Evolutionary conservation across 2,888 invertebrate species (phyloP).

Genomic region (Leucoptera coffeella): DNA sequence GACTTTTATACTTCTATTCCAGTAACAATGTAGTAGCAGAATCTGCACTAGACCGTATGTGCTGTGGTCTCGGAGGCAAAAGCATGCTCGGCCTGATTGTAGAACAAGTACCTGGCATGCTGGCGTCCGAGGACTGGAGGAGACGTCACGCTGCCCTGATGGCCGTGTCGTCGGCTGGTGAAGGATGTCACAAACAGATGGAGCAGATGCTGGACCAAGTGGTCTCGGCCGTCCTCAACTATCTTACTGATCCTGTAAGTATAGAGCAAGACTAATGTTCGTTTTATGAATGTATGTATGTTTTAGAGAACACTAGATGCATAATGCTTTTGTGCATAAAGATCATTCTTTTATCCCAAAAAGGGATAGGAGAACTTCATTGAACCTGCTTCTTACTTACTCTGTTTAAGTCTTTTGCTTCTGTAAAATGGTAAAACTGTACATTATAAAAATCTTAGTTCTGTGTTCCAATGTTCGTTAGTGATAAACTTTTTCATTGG

Average conservation of each 20-base stretch:
- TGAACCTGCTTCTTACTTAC: too few species aligned
- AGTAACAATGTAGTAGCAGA: conserved; percentile 95
- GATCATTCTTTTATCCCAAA: too few species aligned
- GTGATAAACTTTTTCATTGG: too few species aligned
- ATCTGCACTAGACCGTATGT: conserved; percentile 91
- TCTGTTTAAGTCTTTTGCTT: too few species aligned
- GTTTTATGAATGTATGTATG: too few species aligned
- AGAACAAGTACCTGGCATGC: conserved; percentile 79
- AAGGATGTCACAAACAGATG: conserved; percentile 99
- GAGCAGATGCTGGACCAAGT: conserved; percentile 89
- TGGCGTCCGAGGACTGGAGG: conserved; percentile 77
- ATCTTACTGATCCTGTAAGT: conserved; percentile 74
- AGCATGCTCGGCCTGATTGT: conserved; percentile 87
- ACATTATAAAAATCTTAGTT: too few species aligned
- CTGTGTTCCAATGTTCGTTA: too few species aligned
- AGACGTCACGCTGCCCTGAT: conserved; percentile 95
- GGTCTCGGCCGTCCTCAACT: conserved; percentile 83
- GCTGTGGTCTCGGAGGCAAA: conserved; percentile 93
- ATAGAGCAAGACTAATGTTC: too few species aligned
- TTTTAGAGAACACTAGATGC: too few species aligned
- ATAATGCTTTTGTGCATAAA: too few species aligned
- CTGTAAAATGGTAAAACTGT: too few species aligned
- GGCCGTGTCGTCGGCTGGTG: conserved; percentile 97
- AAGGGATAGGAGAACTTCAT: too few species aligned
- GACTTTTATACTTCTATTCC: conserved; percentile 12